phyloP scores from a whole-genome alignment of 2,888 invertebrate genomes.

The Idaea biselata region DNA sequence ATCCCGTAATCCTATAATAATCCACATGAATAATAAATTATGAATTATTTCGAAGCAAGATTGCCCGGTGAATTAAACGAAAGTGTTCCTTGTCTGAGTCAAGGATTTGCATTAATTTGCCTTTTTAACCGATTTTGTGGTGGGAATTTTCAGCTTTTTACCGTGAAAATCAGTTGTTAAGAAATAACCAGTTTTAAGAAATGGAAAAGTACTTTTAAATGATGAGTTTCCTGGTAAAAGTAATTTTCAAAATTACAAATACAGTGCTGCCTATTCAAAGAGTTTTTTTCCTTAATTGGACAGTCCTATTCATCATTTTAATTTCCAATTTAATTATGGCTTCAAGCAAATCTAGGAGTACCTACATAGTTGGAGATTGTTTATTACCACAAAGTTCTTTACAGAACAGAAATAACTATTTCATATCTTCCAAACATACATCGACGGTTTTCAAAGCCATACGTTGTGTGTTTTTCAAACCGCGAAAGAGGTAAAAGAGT shows the following conservation, averaged over 20 bases:
- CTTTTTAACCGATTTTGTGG: conserved; percentile 20
- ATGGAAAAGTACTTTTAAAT: neutral
- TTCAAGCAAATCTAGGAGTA: neutral
- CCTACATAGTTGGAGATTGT: too few relatives aligned
- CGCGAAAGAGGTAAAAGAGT: too few relatives aligned
- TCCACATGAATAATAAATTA: conserved; percentile 58
- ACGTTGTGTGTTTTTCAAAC: too few relatives aligned
- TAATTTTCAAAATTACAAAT: neutral
- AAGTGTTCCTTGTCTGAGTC: conserved; percentile 34
- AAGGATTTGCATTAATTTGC: conserved; percentile 53
- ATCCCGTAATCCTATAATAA: conserved; percentile 29
- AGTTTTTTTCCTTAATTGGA: neutral
- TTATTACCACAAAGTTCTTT: too few relatives aligned
- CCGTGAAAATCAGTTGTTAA: neutral
- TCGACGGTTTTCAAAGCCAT: too few relatives aligned
- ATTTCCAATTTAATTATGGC: neutral
- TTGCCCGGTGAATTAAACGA: conserved; percentile 50
- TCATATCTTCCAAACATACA: too few relatives aligned
- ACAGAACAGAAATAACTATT: too few relatives aligned
- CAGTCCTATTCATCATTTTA: neutral
- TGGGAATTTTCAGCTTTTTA: neutral
- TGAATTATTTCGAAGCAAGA: conserved; percentile 48
- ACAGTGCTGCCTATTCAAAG: neutral
- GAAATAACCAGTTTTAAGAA: neutral
- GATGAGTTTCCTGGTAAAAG: neutral